Conservation (phyloP, 2,888 invertebrate species). For the Lepidochrysops patricia region DNA sequence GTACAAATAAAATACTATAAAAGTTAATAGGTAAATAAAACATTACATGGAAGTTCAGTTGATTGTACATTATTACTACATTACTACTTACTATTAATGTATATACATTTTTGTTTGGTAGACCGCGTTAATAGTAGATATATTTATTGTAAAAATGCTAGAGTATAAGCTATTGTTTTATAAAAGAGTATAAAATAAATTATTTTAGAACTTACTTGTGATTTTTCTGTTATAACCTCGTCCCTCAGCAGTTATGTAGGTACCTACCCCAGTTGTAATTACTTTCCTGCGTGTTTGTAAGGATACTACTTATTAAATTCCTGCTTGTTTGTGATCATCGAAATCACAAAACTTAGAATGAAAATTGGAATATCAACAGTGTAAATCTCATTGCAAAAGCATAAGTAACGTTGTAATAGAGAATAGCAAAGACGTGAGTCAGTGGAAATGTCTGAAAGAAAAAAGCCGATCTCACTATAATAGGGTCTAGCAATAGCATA, state of each 20-base stretch:
- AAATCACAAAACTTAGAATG: too few species aligned
- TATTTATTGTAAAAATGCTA: constrained; percentile 60
- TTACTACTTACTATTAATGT: too few species aligned
- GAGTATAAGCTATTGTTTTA: constrained; percentile 64
- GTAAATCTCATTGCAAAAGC: too few species aligned
- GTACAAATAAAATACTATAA: not conserved
- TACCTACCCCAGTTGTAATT: not conserved
- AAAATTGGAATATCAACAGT: too few species aligned
- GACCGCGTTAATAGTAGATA: constrained; percentile 43
- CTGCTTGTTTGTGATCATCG: too few species aligned
- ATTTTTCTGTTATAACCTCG: constrained; percentile 21
- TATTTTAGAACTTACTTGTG: constrained; percentile 60
- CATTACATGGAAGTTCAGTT: not conserved
- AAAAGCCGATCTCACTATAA: too few species aligned
- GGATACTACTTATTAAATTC: too few species aligned
- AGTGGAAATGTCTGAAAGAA: too few species aligned
- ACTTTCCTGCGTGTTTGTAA: too few species aligned
- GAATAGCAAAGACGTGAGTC: too few species aligned
- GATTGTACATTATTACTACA: constrained; percentile 18
- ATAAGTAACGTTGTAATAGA: too few species aligned
- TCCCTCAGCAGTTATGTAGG: not conserved
- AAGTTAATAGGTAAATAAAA: not conserved
- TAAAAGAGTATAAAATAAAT: constrained; percentile 68
- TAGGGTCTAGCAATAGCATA: too few species aligned
- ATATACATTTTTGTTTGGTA: constrained; percentile 48